These are phyloP conservation scores for Trissonchulus latispiculum DNA, from an alignment of 2,888 invertebrate genomes.

Conservation along the genomic window DNA sequence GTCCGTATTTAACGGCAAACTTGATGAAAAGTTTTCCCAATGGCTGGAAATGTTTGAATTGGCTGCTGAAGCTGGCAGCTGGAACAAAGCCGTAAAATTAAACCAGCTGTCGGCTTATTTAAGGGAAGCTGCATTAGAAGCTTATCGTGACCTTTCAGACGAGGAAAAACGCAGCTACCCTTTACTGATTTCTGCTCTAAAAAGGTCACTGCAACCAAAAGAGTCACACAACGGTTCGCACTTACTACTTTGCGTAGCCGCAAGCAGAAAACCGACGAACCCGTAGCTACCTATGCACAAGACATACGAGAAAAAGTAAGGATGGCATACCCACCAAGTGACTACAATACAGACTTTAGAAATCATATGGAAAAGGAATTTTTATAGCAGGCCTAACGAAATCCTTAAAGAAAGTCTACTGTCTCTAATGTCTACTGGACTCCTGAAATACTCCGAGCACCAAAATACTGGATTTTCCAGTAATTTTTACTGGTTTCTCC, in stretches of 20 bases:
- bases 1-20: not conserved
- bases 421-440: too few relatives aligned
- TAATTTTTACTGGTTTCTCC: too few relatives aligned
- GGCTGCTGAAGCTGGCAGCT: not conserved
- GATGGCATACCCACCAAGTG: not conserved
- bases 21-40: not conserved
- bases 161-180: not conserved
- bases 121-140: not conserved
- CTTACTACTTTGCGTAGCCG: not conserved
- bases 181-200: not conserved
- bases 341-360: not conserved
- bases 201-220: not conserved
- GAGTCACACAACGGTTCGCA: not conserved
- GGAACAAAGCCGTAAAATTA: not conserved
- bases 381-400: conserved; percentile 2
- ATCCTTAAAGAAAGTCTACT: not conserved
- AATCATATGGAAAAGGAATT: conserved; percentile 8
- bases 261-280: not conserved
- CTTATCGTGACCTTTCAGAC: not conserved
- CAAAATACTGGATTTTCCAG: too few relatives aligned
- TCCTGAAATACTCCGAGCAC: too few relatives aligned
- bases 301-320: not conserved
- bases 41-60: not conserved
- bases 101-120: not conserved
- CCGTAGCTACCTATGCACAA: not conserved